These are phyloP conservation scores for Agrochola circellaris DNA, from an alignment of 2,888 invertebrate species.

Conservation along the genomic window DNA sequence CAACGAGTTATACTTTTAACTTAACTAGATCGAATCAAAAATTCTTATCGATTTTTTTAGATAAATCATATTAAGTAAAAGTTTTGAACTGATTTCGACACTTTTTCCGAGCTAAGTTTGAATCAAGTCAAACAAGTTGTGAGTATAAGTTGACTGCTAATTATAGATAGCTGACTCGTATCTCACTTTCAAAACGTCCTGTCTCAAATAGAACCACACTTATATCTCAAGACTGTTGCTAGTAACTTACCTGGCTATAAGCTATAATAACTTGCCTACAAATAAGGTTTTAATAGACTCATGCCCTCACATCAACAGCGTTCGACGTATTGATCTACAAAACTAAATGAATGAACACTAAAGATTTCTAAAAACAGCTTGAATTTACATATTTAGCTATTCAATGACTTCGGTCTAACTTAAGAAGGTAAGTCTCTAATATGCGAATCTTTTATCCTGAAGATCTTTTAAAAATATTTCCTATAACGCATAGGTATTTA, in stretches of 20 bases:
- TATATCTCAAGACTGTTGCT: background rate
- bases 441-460: background rate
- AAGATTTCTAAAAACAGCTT: background rate
- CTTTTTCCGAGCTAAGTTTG: background rate
- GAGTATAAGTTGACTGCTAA: slow-evolving; percentile 20
- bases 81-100: slow-evolving; percentile 17
- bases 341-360: background rate
- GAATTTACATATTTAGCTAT: background rate
- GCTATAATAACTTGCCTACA: background rate
- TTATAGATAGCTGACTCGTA: slow-evolving; percentile 17
- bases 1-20: slow-evolving; percentile 31
- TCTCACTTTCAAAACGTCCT: slow-evolving; percentile 54
- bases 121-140: slow-evolving; percentile 46
- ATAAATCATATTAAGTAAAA: background rate
- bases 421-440: background rate
- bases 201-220: slow-evolving; percentile 6
- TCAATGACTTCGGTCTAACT: background rate
- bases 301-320: background rate
- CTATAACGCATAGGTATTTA: background rate
- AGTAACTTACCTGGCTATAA: slow-evolving; percentile 10
- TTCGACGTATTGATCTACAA: background rate
- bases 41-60: slow-evolving; percentile 16
- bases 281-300: slow-evolving; percentile 11
- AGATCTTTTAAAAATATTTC: background rate
- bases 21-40: slow-evolving; percentile 12